phyloP scores from a whole-genome alignment of 2,888 invertebrate species.

The Esperia sulphurella region DNA sequence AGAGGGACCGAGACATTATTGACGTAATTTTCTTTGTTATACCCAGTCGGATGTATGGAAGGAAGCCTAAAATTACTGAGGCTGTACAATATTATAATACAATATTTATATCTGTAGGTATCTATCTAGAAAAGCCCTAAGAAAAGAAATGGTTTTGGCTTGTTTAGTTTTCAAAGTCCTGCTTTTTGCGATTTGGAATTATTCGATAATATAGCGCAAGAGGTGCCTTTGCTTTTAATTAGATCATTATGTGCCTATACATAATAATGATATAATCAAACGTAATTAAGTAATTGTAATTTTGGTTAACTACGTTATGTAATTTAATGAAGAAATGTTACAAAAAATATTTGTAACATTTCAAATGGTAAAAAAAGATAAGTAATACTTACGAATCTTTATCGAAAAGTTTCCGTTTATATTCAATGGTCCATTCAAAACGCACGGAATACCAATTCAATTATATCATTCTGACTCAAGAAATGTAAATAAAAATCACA shows the following conservation, averaged over 20 bases:
- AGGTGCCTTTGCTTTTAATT: no score
- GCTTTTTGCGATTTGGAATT: no score
- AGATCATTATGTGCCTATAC: no score
- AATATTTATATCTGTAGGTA: background rate
- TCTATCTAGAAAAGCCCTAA: background rate
- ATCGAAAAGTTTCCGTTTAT: slow-evolving; percentile 34
- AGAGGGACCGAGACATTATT: slow-evolving; percentile 42
- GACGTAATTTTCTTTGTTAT: slow-evolving; percentile 56
- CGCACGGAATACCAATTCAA: slow-evolving; percentile 3
- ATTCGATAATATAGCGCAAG: no score
- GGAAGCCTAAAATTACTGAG: slow-evolving; percentile 3
- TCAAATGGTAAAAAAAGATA: background rate
- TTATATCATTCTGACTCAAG: background rate
- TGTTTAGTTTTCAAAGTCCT: no score
- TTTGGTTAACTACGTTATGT: background rate
- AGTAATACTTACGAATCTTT: slow-evolving; percentile 52
- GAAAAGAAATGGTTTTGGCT: no score
- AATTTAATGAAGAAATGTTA: no score
- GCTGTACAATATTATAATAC: background rate
- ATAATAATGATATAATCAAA: no score
- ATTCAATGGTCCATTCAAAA: slow-evolving; percentile 20
- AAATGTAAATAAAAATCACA: background rate
- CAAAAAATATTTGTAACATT: background rate
- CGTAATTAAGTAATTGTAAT: no score
- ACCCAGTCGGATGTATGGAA: slow-evolving; percentile 11